These are phyloP conservation scores for Aphaenogaster floridana DNA, from an alignment of 1,140 invertebrate species.

Conservation along the genomic window DNA sequence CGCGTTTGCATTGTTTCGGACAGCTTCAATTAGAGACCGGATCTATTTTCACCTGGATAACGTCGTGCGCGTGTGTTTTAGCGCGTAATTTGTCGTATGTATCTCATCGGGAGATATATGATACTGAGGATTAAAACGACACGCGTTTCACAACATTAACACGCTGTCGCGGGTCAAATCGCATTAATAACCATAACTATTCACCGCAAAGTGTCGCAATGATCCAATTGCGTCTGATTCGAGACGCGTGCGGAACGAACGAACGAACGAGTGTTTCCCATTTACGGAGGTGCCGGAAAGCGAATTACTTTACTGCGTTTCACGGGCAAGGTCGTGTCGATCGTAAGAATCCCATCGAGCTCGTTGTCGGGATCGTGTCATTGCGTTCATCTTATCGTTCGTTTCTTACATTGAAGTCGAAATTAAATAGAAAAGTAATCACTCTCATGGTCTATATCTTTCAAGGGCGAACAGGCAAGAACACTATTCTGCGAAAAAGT, in stretches of 20 bases:
- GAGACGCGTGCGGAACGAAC: constrained; percentile 57
- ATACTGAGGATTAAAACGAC: constrained; percentile 7
- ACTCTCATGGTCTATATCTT: neutral
- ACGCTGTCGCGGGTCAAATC: constrained; percentile 10
- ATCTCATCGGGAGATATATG: neutral
- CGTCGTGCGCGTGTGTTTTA: neutral
- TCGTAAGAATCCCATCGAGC: constrained; percentile 30
- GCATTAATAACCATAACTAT: constrained; percentile 61
- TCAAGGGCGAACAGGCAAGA: neutral
- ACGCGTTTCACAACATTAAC: constrained; percentile 13
- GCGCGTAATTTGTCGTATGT: neutral
- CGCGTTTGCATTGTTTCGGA: neutral
- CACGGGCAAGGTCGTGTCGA: constrained; percentile 30
- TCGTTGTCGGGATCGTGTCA: neutral
- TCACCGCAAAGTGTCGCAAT: constrained; percentile 57
- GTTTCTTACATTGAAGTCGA: neutral
- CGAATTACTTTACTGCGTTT: constrained; percentile 23
- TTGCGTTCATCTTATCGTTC: neutral
- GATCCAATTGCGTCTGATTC: constrained; percentile 73
- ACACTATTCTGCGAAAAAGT: neutral
- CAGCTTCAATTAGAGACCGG: neutral
- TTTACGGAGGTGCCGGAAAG: constrained; percentile 49
- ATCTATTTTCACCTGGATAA: neutral
- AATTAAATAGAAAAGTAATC: neutral
- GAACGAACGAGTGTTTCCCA: constrained; percentile 39